Evolutionary conservation across 2,113 vertebrate species (phyloP), one percentile per base, ranked within the genome.

Genomic region (Hirundichthys speculiger): DNA sequence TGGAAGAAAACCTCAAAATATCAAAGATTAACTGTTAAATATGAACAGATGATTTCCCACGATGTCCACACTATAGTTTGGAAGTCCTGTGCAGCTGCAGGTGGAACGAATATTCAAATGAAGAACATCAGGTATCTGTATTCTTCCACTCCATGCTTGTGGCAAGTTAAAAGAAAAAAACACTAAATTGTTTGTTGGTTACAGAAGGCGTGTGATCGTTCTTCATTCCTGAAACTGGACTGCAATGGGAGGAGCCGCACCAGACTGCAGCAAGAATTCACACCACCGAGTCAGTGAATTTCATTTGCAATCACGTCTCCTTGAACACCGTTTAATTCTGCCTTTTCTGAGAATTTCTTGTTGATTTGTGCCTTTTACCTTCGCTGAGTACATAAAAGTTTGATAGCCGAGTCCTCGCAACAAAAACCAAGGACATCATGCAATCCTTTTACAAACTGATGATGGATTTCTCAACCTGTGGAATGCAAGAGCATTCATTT

Each of bases 181-280:
- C 19, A 49, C 27, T 62, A 5, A 19, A 11, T 14, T 4, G 47
- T 59, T 38, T 11, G 22, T 14, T 6, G 19, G 52, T 45, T 38
- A 49, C 39, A 51, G 49, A 45, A 59, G 55, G 24, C 20, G 54
- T 5, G 59, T 25, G 1, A 64, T 51, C 50, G 14, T 1, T 64
- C 75, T 61, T 76, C 75, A 76, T 76, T 83, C 75, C 80, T 83
- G n/a, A 49, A 41, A 50, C 9, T 14, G 21, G 16, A 46, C 42
- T 3, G 27, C 21, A 34, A 62, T 49, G 47, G 22, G 21, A 65
- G 39, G 3, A 19, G 55, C 65, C 48, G 24, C 39, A 58, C 46
- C 24, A 18, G 68, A 45, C 51, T 43, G 30, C 16, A 25, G 46
- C 62, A 6, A 13, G 4, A 51, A 62, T 55, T 63, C 25, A 60